Conservation (phyloP, 2,113 vertebrate species). For the Scomber colias region DNA sequence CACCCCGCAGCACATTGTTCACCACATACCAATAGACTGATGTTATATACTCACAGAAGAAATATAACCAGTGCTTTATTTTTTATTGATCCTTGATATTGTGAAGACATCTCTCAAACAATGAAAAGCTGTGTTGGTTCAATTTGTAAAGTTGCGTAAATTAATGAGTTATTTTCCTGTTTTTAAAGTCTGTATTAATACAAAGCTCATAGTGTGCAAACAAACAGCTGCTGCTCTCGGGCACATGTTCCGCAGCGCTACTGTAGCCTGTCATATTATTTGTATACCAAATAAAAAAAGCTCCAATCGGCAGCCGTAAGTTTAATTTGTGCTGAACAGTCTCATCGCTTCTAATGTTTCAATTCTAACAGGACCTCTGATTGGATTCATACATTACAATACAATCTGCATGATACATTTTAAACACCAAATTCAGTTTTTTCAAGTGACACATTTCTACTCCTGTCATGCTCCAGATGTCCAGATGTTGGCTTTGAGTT, state of each 20-base stretch:
- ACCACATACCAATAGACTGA: conserved; percentile 53
- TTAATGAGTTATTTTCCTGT: conserved; percentile 63
- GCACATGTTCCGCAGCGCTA: conserved; percentile 32
- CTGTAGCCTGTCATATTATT: conserved; percentile 29
- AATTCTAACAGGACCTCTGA: background rate
- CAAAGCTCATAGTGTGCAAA: conserved; percentile 27
- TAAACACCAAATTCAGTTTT: conserved; percentile 17
- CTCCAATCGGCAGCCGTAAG: conserved; percentile 9
- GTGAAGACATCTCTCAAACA: conserved; percentile 48
- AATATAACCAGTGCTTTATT: conserved; percentile 76
- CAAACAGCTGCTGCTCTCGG: conserved; percentile 26
- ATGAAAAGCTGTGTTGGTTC: conserved; percentile 52
- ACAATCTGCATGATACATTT: conserved; percentile 62
- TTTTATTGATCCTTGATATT: conserved; percentile 66
- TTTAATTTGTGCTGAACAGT: conserved; percentile 33
- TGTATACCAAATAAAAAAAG: conserved; percentile 45
- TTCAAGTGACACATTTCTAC: conserved; percentile 36
- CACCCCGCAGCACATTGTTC: conserved; percentile 35
- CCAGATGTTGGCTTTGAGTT: conserved; percentile 46
- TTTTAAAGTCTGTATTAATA: conserved; percentile 73
- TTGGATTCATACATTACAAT: conserved; percentile 41
- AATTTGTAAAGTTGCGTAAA: conserved; percentile 71
- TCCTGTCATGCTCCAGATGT: conserved; percentile 23
- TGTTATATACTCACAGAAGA: conserved; percentile 40
- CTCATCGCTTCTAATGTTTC: background rate